Evolutionary conservation across 2,888 invertebrate genomes (phyloP).

Genomic region (Priocnemis perturbator): DNA sequence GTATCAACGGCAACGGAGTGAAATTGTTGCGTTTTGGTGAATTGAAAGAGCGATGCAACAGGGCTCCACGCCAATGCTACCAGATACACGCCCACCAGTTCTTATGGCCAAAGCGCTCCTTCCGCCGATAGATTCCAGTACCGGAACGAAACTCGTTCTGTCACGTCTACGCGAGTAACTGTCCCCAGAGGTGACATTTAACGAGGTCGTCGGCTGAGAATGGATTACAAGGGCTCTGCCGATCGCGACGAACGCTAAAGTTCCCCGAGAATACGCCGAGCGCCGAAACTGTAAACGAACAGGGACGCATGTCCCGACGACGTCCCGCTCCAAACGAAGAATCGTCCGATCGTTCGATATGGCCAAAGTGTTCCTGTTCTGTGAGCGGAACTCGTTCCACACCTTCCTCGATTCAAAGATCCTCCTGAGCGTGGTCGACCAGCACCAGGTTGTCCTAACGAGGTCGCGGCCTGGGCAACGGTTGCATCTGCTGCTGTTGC

Average conservation of each 20-base stretch:
- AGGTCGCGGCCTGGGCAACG: constrained; percentile 72
- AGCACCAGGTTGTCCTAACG: constrained; percentile 55
- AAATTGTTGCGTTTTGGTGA: too few relatives aligned
- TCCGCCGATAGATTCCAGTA: constrained; percentile 9
- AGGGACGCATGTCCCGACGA: too few relatives aligned
- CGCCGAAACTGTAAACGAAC: too few relatives aligned
- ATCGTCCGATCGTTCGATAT: too few relatives aligned
- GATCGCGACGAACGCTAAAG: neutral
- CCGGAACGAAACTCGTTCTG: constrained; percentile 10
- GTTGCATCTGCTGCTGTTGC: constrained; percentile 68
- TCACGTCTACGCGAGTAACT: neutral
- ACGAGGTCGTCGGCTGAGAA: too few relatives aligned
- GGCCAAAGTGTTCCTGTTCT: too few relatives aligned
- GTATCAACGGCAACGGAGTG: too few relatives aligned
- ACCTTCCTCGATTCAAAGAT: too few relatives aligned
- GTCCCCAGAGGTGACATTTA: neutral
- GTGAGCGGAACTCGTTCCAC: too few relatives aligned
- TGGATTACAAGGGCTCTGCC: neutral
- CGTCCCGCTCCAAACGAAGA: too few relatives aligned
- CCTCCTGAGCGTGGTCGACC: too few relatives aligned
- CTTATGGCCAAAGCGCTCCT: constrained; percentile 6
- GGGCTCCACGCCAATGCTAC: constrained; percentile 7
- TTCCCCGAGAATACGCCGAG: too few relatives aligned
- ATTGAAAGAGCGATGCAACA: neutral
- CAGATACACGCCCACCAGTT: constrained; percentile 12